Conservation (phyloP, 2,113 vertebrate species). For the Apeltes quadracus region DNA sequence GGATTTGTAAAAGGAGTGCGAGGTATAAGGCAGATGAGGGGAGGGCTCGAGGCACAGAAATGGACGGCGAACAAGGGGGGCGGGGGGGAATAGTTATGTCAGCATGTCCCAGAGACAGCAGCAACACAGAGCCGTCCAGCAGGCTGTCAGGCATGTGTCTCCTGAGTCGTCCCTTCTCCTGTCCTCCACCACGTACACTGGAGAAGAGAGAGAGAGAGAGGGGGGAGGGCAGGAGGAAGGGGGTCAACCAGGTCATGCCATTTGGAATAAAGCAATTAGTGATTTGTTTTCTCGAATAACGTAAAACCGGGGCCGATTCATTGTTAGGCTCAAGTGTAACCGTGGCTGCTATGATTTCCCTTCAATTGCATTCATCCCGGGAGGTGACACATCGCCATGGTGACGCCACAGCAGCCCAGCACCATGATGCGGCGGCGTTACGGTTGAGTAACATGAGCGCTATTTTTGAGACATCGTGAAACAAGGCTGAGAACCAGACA, state of each 20-base stretch:
- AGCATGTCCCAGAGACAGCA: constrained; percentile 98
- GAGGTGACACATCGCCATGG: constrained; percentile 45
- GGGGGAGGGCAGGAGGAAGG: no score
- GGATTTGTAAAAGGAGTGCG: constrained; percentile 10
- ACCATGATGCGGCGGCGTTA: constrained; percentile 24
- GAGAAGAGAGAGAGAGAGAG: not conserved
- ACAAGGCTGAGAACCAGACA: not conserved
- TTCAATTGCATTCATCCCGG: constrained; percentile 51
- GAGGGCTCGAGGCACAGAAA: constrained; percentile 56
- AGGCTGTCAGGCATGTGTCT: constrained; percentile 91
- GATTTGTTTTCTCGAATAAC: constrained; percentile 15
- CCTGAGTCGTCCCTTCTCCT: constrained; percentile 85
- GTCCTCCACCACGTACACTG: constrained; percentile 94
- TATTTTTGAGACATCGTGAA: constrained; percentile 21
- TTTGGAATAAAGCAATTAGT: constrained; percentile 27
- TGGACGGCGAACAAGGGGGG: constrained; percentile 9
- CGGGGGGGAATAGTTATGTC: constrained; percentile 79
- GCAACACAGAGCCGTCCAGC: constrained; percentile 95
- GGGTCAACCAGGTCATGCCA: not conserved
- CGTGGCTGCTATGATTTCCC: constrained; percentile 41
- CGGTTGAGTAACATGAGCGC: constrained; percentile 12
- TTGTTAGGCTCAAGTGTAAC: constrained; percentile 34
- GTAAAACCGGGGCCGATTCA: constrained; percentile 17
- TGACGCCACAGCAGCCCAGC: constrained; percentile 40
- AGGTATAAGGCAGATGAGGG: constrained; percentile 49